Evolutionary conservation across 2,888 invertebrate genomes (phyloP), one percentile per base, ranked within the genome.

Genomic region (Hirtodrosophila histrioides): DNA sequence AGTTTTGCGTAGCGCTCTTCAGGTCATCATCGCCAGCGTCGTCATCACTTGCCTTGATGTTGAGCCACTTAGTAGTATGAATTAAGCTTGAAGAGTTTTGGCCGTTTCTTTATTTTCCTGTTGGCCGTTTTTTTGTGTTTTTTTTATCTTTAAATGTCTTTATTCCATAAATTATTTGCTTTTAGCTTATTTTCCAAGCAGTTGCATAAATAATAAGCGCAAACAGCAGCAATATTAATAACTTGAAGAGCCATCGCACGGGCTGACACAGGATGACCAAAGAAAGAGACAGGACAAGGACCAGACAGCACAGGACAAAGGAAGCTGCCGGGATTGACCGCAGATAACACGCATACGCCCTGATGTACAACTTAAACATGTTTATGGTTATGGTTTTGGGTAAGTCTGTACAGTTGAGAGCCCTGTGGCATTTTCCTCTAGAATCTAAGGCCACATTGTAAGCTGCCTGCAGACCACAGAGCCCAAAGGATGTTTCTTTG

Each of bases 11-110:
- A 41, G 43, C 66, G 45, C 66, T 69, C 79, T 82, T 72, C 65
- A 75, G 82, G 88, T 82, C 88, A 65, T 57, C 67, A 56, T 51
- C 43, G 24, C 1, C 58, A n/a, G 31, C 62, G 58, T 46, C 60
- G 50, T 60, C 86, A 68, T 78, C 78, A 87, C 85, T 87, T 81
- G 81, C 81, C 82, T 87, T 81, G 86, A 81, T 81, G 81, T 85
- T 78, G 65, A 57, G 72, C 62, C 69, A 75, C 78, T 75, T 75
- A 74, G 75, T 78, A 69, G 75, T 78, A 69, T 74, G 60, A 65
- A 81, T 78, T 72, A 72, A 62, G 72, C 68, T 78, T 72, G 53
- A 72, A 72, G 83, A 75, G 75, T 69, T 72, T 81, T 72, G 66
- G 50, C 57, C 66, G 33, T 63, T 53, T 40, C 44, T 46, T 55